Conservation (phyloP, 2,888 invertebrate genomes). For the Caenorhabditis sulstoni region DNA sequence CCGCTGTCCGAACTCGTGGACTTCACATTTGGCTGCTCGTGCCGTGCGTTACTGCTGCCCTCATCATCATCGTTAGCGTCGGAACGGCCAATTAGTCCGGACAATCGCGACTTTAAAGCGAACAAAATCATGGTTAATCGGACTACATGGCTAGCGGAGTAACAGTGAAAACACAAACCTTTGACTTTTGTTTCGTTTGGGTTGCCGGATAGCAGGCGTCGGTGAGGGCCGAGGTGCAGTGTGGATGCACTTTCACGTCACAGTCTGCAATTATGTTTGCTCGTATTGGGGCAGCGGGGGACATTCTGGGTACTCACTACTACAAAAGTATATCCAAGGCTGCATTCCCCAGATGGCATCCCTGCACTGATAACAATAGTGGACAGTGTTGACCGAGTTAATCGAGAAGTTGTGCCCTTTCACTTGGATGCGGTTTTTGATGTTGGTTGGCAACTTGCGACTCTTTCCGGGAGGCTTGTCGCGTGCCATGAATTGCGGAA, state of each 20-base stretch:
- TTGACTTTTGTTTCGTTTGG: constrained; percentile 63
- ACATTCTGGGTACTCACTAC: constrained; percentile 85
- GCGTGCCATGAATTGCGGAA: constrained; percentile 90
- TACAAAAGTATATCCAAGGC: constrained; percentile 96
- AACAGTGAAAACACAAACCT: constrained; percentile 31
- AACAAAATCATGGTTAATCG: constrained; percentile 22
- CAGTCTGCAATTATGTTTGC: constrained; percentile 85
- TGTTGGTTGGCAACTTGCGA: constrained; percentile 63
- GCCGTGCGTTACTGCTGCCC: constrained; percentile 38
- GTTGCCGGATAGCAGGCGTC: constrained; percentile 86
- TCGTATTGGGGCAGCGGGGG: not conserved
- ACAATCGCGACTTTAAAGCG: constrained; percentile 57
- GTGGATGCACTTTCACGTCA: constrained; percentile 90
- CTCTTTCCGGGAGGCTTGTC: constrained; percentile 85
- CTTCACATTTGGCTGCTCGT: constrained; percentile 66
- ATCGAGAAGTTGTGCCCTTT: constrained; percentile 93
- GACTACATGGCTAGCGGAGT: not conserved
- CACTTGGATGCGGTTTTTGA: constrained; percentile 68
- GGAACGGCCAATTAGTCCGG: constrained; percentile 64
- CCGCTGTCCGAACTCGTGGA: constrained; percentile 78
- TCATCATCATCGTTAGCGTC: constrained; percentile 64
- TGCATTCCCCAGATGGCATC: constrained; percentile 94
- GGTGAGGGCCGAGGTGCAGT: constrained; percentile 88
- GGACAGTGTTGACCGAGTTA: constrained; percentile 91
- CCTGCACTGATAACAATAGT: constrained; percentile 94